A percentile compares a stretch with the other conserved stretches of the same genome.
phyloP scores from a whole-genome alignment of 2,113 vertebrate genomes.

The Syngnathus scovelli region DNA sequence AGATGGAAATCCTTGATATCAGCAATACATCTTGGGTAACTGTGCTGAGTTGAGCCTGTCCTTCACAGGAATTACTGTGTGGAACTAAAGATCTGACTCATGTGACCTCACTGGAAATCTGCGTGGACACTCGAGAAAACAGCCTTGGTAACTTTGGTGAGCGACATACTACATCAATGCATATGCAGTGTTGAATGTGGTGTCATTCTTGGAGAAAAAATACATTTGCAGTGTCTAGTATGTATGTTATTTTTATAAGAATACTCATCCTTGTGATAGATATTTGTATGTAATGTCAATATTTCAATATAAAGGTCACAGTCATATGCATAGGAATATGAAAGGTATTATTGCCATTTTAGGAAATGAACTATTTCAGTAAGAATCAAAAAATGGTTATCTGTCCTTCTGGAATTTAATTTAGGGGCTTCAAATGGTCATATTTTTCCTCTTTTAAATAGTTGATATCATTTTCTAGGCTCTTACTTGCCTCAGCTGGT shows the following conservation, averaged over 20 bases:
- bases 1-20: not conserved
- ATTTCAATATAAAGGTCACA: not conserved
- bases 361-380: not conserved
- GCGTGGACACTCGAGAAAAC: constrained; percentile 77
- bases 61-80: constrained; percentile 74
- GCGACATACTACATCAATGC: constrained; percentile 30
- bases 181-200: not conserved
- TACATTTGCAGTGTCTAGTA: not conserved
- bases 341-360: not conserved
- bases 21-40: not conserved
- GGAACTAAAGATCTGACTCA: constrained; percentile 72
- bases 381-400: not conserved
- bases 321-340: not conserved
- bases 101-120: constrained; percentile 78
- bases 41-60: not conserved
- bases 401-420: constrained; percentile 8
- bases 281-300: not conserved
- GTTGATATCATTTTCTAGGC: constrained; percentile 69
- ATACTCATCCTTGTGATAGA: not conserved
- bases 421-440: constrained; percentile 1
- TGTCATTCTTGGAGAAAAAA: not conserved
- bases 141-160: constrained; percentile 89
- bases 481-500: constrained; percentile 81
- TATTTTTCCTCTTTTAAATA: constrained; percentile 10
- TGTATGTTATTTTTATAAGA: not conserved